These are phyloP conservation scores for Ectemnius cavifrons DNA, from an alignment of 2,888 invertebrate genomes.

Conservation along the genomic window DNA sequence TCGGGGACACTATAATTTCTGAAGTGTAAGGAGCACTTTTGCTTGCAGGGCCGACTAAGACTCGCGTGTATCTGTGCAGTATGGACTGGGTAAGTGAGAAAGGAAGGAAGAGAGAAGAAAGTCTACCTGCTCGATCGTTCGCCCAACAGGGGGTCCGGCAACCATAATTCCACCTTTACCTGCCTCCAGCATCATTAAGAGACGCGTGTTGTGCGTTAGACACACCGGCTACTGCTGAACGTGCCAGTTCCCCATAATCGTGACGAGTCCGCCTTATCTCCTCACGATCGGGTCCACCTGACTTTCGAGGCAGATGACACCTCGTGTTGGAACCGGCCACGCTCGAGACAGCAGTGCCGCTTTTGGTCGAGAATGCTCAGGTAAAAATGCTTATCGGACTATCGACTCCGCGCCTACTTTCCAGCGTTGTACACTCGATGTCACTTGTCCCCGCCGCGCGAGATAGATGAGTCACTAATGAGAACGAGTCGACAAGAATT, in stretches of 20 bases:
- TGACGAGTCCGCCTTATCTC: constrained; percentile 51
- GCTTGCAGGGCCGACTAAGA: constrained; percentile 28
- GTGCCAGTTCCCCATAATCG: constrained; percentile 44
- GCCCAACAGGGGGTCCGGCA: constrained; percentile 51
- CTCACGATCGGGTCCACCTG: constrained; percentile 53
- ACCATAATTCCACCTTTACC: constrained; percentile 60
- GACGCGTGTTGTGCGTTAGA: constrained; percentile 55
- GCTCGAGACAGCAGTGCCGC: constrained; percentile 5
- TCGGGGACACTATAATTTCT: constrained; percentile 21
- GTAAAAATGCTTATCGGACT: constrained; percentile 33
- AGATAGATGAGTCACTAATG: constrained; percentile 65
- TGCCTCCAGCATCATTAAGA: constrained; percentile 55
- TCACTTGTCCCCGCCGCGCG: constrained; percentile 38
- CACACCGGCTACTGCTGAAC: constrained; percentile 47
- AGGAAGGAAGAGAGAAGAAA: constrained; percentile 2
- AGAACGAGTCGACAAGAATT: constrained; percentile 50
- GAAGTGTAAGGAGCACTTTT: constrained; percentile 34
- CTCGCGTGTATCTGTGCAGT: constrained; percentile 40
- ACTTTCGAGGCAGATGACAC: constrained; percentile 52
- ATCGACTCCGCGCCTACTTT: constrained; percentile 11
- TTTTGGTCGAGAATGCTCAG: constrained; percentile 18
- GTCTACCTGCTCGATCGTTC: constrained; percentile 58
- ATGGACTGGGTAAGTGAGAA: constrained; percentile 31
- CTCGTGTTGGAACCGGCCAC: constrained; percentile 4
- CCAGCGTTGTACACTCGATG: constrained; percentile 21